These are phyloP conservation scores for Drosophila quasianomalipes DNA, from an alignment of 2,888 invertebrate species.

Conservation along the genomic window DNA sequence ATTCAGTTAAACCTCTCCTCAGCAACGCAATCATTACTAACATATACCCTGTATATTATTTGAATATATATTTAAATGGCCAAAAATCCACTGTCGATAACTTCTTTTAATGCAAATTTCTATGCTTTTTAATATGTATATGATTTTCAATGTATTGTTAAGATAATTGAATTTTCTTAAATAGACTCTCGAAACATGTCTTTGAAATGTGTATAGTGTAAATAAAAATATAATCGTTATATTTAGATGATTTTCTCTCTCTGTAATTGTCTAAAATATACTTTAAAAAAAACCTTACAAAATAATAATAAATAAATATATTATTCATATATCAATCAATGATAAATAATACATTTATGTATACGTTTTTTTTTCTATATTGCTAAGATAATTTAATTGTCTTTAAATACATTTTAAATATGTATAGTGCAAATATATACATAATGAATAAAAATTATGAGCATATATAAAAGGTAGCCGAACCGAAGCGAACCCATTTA, in stretches of 20 bases:
- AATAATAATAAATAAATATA: background rate
- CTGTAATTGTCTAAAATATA: background rate
- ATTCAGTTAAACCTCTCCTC: slow-evolving; percentile 54
- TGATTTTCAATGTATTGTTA: too few relatives aligned
- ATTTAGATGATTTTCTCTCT: background rate
- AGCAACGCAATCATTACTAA: background rate
- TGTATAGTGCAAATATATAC: background rate
- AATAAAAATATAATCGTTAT: background rate
- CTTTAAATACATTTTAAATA: background rate
- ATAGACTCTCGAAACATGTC: too few relatives aligned
- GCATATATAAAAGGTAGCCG: background rate
- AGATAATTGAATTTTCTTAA: background rate
- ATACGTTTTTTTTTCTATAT: background rate
- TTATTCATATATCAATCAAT: background rate
- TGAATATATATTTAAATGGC: background rate
- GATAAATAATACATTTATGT: background rate
- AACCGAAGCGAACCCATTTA: background rate
- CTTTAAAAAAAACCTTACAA: too few relatives aligned
- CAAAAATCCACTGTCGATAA: background rate
- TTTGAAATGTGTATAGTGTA: background rate
- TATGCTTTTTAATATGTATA: background rate
- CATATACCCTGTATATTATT: slow-evolving; percentile 24
- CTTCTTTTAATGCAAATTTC: background rate
- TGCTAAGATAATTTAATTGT: background rate
- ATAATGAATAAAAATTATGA: background rate